Percentiles rank a stretch among this genome's conserved stretches.
These are phyloP conservation scores for Diaperis boleti DNA, from an alignment of 2,888 invertebrate genomes.

Conservation along the genomic window DNA sequence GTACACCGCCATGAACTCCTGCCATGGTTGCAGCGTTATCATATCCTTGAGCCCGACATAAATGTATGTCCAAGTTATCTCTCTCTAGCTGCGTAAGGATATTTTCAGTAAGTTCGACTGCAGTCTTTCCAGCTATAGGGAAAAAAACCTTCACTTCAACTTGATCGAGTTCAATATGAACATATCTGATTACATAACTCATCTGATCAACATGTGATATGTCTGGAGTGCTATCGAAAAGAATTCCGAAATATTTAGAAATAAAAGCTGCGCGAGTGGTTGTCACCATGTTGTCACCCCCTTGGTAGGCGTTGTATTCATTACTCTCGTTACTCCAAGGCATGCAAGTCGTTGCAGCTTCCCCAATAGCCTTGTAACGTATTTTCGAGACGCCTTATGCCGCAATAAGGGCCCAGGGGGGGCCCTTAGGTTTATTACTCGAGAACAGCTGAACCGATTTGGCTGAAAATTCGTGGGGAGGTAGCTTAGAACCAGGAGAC, in stretches of 20 bases:
- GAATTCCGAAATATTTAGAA: not conserved
- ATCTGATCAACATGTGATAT: not conserved
- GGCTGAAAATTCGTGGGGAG: no score
- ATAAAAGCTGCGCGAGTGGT: no score
- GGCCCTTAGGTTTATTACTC: no score
- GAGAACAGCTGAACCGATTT: no score
- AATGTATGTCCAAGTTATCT: not conserved
- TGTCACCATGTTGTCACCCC: no score
- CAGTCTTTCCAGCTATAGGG: not conserved
- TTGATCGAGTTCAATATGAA: not conserved
- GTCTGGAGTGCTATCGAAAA: not conserved
- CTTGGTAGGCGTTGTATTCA: no score
- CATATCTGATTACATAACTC: not conserved
- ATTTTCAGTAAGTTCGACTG: not conserved
- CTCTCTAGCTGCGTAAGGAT: not conserved
- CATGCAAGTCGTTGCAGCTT: no score
- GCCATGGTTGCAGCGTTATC: not conserved
- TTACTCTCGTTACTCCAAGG: no score
- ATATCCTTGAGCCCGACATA: not conserved
- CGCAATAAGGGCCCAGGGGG: no score
- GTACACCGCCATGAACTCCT: not conserved
- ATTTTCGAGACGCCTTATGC: no score
- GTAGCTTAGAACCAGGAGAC: no score
- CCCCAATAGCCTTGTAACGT: no score
- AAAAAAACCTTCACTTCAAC: not conserved